phyloP scores from a whole-genome alignment of 2,888 invertebrate genomes.

The Netelia inedita region DNA sequence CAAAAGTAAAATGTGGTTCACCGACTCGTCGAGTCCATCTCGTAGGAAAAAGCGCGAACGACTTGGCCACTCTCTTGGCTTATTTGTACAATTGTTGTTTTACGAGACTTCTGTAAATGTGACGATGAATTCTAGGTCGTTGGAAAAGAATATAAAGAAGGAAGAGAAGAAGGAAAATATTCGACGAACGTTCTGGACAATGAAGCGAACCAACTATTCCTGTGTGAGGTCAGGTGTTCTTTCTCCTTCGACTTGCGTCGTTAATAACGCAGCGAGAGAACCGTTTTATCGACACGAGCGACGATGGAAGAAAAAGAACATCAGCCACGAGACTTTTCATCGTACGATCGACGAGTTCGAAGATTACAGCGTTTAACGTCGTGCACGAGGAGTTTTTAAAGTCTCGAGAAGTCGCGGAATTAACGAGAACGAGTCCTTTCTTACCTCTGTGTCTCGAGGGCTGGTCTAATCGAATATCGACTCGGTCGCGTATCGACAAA shows the following conservation, averaged over 20 bases:
- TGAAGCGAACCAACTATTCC: conserved; percentile 24
- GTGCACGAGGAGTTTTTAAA: too few relatives aligned
- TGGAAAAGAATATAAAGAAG: background rate
- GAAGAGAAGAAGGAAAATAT: background rate
- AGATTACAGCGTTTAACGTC: too few relatives aligned
- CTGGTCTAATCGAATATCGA: conserved; percentile 54
- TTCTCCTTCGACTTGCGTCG: background rate
- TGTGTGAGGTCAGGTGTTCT: conserved; percentile 54
- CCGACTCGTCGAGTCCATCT: background rate
- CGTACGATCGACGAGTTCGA: background rate
- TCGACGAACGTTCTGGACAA: conserved; percentile 30
- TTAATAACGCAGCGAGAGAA: background rate
- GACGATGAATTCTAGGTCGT: background rate
- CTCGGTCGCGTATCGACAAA: conserved; percentile 30
- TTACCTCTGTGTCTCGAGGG: background rate
- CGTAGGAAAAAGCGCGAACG: background rate
- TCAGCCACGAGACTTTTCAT: background rate
- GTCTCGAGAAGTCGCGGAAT: too few relatives aligned
- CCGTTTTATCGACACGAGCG: background rate
- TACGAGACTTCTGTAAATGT: background rate
- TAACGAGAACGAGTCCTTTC: too few relatives aligned
- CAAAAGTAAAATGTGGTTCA: conserved; percentile 1
- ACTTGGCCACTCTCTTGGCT: background rate
- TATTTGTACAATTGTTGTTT: background rate
- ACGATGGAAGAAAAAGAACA: too few relatives aligned